Conservation (phyloP, 1,140 invertebrate genomes). For the Odontomachus brunneus region DNA sequence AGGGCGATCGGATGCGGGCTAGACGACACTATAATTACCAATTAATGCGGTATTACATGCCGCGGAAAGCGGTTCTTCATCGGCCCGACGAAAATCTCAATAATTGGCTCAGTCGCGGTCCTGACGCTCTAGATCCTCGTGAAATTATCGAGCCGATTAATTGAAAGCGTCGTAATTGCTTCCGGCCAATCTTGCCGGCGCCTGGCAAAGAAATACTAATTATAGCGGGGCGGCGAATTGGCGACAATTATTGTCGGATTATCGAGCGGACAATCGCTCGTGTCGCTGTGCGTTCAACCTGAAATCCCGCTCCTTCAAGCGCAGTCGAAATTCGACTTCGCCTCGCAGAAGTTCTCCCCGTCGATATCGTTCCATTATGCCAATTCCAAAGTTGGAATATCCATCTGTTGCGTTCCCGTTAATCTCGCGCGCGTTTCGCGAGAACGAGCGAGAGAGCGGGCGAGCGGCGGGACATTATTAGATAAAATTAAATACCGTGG, state of each 20-base stretch:
- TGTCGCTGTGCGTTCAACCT: background rate
- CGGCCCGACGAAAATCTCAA: conserved; percentile 70
- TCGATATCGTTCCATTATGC: background rate
- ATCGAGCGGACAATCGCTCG: background rate
- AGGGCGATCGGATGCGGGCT: background rate
- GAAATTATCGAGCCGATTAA: conserved; percentile 72
- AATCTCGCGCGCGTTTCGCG: background rate
- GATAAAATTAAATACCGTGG: conserved; percentile 16
- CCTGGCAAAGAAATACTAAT: conserved; percentile 55
- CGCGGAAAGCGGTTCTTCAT: conserved; percentile 55
- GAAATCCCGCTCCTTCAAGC: background rate
- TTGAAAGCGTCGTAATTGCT: conserved; percentile 70
- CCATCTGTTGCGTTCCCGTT: background rate
- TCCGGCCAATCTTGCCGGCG: conserved; percentile 63
- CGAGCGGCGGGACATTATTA: background rate
- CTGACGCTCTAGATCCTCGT: conserved; percentile 66
- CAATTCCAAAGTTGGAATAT: background rate
- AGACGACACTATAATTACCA: conserved; percentile 75
- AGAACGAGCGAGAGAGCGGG: background rate
- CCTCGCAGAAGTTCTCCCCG: background rate
- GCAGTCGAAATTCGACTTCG: background rate
- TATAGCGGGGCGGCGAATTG: background rate
- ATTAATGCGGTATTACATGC: conserved; percentile 77
- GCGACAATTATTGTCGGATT: conserved; percentile 12
- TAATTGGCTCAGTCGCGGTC: conserved; percentile 71